These are phyloP conservation scores for Agrotis exclamationis DNA, from an alignment of 2,888 invertebrate genomes.

Conservation along the genomic window DNA sequence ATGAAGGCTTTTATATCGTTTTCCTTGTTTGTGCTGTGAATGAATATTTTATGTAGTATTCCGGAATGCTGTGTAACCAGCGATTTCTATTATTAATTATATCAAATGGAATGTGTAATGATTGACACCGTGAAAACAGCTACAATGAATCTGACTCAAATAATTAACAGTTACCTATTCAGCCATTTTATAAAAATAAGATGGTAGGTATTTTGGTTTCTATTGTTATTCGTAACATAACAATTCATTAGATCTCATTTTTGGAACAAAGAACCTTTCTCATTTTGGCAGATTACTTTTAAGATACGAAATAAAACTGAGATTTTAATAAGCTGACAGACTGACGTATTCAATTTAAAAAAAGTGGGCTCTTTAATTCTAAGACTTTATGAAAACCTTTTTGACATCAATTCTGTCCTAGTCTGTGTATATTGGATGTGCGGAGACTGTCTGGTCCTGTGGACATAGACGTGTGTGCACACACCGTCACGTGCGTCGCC, in stretches of 20 bases:
- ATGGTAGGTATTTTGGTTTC: background rate
- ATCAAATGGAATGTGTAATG: background rate
- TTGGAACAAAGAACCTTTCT: background rate
- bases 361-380: background rate
- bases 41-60: slow-evolving; percentile 5
- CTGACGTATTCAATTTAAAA: background rate
- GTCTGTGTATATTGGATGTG: background rate
- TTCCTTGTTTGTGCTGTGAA: background rate
- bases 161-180: background rate
- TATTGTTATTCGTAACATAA: background rate
- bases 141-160: background rate
- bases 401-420: background rate
- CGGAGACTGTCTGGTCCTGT: background rate
- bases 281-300: slow-evolving; percentile 1
- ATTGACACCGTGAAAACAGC: background rate
- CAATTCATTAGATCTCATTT: background rate
- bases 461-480: background rate
- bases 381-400: background rate
- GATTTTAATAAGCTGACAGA: slow-evolving; percentile 1
- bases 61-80: background rate
- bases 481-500: background rate
- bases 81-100: background rate
- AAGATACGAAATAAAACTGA: background rate
- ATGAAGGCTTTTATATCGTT: background rate
- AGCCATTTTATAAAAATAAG: background rate